Conservation (phyloP, 2,113 vertebrate genomes). For the Empidonax traillii region DNA sequence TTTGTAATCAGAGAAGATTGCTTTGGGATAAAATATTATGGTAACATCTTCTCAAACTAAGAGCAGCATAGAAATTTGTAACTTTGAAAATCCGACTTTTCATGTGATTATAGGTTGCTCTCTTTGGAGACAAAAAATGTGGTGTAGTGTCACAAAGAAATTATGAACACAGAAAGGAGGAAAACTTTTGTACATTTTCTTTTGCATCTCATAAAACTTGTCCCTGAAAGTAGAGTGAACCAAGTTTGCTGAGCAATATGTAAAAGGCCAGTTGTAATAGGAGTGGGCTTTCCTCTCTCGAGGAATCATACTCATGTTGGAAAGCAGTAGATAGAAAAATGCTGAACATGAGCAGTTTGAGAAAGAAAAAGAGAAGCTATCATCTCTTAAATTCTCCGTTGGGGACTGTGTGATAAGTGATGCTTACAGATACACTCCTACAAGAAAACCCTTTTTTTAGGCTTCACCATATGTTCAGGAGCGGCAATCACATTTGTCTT, state of each 20-base stretch:
- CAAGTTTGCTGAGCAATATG: background rate
- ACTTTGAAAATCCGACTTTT: background rate
- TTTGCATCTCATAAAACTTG: background rate
- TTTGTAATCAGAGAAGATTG: background rate
- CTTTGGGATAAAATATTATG: background rate
- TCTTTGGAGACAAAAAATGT: background rate
- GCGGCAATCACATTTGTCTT: slow-evolving; percentile 16
- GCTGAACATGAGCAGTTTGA: background rate
- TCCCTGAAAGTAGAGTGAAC: background rate
- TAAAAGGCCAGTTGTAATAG: background rate
- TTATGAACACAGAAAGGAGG: background rate
- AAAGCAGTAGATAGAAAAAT: slow-evolving; percentile 5
- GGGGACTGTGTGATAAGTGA: background rate
- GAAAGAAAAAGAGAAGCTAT: background rate
- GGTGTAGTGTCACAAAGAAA: background rate
- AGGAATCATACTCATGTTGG: slow-evolving; percentile 16
- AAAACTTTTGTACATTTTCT: background rate
- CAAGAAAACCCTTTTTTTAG: slow-evolving; percentile 49
- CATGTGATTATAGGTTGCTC: background rate
- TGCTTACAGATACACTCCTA: slow-evolving; percentile 43
- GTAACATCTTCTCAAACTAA: background rate
- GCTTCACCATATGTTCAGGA: slow-evolving; percentile 49
- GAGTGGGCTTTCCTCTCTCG: background rate
- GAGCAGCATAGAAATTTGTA: background rate
- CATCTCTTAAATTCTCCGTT: background rate